Evolutionary conservation across 2,113 vertebrate species (phyloP).

Genomic region (Aptenodytes forsteri): DNA sequence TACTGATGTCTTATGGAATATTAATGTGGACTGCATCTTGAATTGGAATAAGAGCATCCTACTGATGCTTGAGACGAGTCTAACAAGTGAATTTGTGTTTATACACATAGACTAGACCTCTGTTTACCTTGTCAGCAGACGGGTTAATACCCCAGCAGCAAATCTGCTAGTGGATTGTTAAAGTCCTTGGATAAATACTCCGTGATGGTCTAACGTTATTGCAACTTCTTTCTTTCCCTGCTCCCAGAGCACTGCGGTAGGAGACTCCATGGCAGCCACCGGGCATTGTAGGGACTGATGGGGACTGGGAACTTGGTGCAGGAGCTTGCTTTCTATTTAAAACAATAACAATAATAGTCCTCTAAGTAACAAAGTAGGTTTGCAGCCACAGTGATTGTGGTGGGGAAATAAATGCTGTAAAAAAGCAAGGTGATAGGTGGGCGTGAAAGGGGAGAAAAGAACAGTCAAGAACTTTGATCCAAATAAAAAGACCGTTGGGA

Average conservation of each 20-base stretch:
- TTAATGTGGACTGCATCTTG: background rate
- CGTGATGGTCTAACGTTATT: fast-evolving
- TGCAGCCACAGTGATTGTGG: fast-evolving
- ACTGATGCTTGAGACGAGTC: background rate
- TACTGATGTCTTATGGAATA: fast-evolving
- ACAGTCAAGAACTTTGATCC: background rate
- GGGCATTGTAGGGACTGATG: background rate
- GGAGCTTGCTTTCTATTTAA: background rate
- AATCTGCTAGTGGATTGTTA: background rate
- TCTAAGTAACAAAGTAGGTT: background rate
- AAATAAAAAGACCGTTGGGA: background rate
- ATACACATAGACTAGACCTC: fast-evolving
- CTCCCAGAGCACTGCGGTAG: background rate
- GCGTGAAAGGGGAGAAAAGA: background rate
- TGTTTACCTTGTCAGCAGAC: background rate
- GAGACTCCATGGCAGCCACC: background rate
- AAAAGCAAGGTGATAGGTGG: fast-evolving
- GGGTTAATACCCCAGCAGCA: background rate
- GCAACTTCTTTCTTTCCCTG: background rate
- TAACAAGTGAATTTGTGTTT: background rate
- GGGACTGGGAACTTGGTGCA: background rate
- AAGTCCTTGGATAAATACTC: background rate
- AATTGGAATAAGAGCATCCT: background rate
- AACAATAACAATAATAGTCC: background rate
- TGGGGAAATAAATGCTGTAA: background rate